Conservation (phyloP, 35 echinoderm and acorn worm genomes). For the Apostichopus japonicus region DNA sequence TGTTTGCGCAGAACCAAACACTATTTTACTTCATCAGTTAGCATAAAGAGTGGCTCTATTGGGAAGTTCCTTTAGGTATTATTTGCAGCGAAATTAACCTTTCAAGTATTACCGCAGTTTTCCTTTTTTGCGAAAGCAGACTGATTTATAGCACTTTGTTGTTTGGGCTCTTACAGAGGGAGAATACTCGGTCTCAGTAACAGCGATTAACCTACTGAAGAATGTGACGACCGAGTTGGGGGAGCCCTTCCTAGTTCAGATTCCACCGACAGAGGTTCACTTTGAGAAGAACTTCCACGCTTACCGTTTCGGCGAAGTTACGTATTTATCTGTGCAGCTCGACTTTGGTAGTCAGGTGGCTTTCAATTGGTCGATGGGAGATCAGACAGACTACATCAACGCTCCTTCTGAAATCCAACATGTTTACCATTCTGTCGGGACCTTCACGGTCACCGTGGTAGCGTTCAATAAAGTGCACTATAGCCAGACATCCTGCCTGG, state of each 20-base stretch:
- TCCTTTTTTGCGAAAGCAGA: too few relatives aligned
- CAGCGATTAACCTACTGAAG: conserved; percentile 68
- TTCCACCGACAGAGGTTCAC: conserved; percentile 58
- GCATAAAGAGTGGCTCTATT: too few relatives aligned
- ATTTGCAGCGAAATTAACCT: too few relatives aligned
- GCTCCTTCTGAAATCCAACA: conserved; percentile 58
- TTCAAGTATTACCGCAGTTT: too few relatives aligned
- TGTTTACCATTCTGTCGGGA: conserved; percentile 58
- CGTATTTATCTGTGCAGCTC: conserved; percentile 53
- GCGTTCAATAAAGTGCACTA: conserved; percentile 75
- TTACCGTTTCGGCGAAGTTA: conserved; percentile 63
- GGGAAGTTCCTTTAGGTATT: too few relatives aligned
- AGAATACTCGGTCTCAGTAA: conserved; percentile 67
- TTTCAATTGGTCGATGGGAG: conserved; percentile 98
- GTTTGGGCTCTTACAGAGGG: conserved; percentile 66
- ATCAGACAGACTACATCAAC: conserved; percentile 86
- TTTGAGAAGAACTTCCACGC: conserved; percentile 58
- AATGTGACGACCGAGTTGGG: conserved; percentile 60
- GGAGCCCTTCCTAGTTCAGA: conserved; percentile 72
- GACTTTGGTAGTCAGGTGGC: conserved; percentile 58
- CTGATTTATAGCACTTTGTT: too few relatives aligned
- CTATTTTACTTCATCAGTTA: too few relatives aligned
- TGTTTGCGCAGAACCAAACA: too few relatives aligned
- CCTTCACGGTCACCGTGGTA: conserved; percentile 67
- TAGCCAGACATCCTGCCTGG: conserved; percentile 4